A percentile compares a stretch with the other conserved stretches of the same genome.
phyloP scores from a whole-genome alignment of 2,797 vertebrate genomes.

The Pangasius sanitwongsei region DNA sequence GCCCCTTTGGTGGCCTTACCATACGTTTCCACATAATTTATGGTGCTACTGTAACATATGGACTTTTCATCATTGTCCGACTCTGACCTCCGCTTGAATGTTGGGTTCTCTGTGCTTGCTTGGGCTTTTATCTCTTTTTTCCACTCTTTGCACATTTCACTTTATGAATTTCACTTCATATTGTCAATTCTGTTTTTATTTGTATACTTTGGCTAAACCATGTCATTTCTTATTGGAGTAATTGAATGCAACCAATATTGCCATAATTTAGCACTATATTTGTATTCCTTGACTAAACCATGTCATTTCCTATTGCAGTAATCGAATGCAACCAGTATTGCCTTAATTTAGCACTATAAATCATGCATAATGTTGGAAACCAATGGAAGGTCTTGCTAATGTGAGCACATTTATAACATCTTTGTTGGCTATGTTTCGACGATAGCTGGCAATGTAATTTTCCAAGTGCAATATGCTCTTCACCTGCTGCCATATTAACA shows the following conservation, averaged over 20 bases:
- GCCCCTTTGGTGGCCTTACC: constrained; percentile 85
- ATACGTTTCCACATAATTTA: constrained; percentile 92
- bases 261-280: not conserved
- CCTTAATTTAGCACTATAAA: not conserved
- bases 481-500: constrained; percentile 54
- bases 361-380: not conserved
- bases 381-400: not conserved
- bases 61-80: constrained; percentile 96
- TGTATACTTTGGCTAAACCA: too few relatives aligned
- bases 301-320: not conserved
- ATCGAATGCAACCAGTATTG: not conserved
- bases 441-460: constrained; percentile 42
- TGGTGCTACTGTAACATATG: constrained; percentile 89
- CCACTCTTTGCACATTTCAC: not conserved
- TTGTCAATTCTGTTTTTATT: not conserved
- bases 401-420: constrained; percentile 24
- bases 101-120: constrained; percentile 55
- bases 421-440: constrained; percentile 37
- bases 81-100: constrained; percentile 81
- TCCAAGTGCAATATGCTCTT: constrained; percentile 49
- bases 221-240: not conserved
- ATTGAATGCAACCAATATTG: not conserved
- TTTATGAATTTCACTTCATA: not conserved
- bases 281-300: too few relatives aligned
- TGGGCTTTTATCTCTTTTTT: constrained; percentile 4